Base-by-base conservation (phyloP, 2,888 invertebrate species). In the Arrhopalites spinosus region DNA sequence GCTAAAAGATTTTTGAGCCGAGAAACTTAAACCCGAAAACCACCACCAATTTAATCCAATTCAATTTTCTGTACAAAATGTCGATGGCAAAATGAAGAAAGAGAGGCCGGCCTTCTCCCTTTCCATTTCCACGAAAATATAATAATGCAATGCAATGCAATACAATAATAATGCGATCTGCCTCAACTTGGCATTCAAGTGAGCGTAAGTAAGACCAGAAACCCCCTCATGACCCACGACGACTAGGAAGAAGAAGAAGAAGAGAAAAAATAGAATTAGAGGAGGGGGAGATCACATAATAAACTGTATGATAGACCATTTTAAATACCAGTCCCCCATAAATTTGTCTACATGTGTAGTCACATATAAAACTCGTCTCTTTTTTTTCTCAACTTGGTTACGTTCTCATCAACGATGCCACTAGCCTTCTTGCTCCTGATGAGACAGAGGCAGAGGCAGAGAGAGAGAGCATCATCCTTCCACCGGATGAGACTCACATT, bases 401-500 rank as follows among this genome's bases (percentile, higher is more conserved):
- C 36, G 11, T 11, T 36, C 36, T 36, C 36, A 36, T 36, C 36
- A 36, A n/a, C n/a, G n/a, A n/a, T n/a, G n/a, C n/a, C n/a, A n/a
- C n/a, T n/a, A n/a, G n/a, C n/a, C n/a, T n/a, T n/a, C n/a, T n/a
- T n/a, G 36, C 11, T 11, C 13, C 59, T 59, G 59, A 59, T 23
- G 59, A 59, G 23, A 27, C 23, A 13, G 59, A 59, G 25, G 25
- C 23, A 25, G 59, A 27, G 15, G 13, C 8, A 56, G n/a, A 56
- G 59, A 59, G 25, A 3, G 25, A 27, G 59, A 59, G 1, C 27
- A 59, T 59, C 59, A 59, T 59, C 59, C 68, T 53, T 70, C 70
- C 67, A 76, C 78, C 78, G 78, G 78, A 78, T 78, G 78, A 76
- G 78, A 67, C 45, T 78, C 78, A 72, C 76, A 78, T 78, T 78